phyloP scores from a whole-genome alignment of 2,113 vertebrate genomes.

The Podarcis raffonei region DNA sequence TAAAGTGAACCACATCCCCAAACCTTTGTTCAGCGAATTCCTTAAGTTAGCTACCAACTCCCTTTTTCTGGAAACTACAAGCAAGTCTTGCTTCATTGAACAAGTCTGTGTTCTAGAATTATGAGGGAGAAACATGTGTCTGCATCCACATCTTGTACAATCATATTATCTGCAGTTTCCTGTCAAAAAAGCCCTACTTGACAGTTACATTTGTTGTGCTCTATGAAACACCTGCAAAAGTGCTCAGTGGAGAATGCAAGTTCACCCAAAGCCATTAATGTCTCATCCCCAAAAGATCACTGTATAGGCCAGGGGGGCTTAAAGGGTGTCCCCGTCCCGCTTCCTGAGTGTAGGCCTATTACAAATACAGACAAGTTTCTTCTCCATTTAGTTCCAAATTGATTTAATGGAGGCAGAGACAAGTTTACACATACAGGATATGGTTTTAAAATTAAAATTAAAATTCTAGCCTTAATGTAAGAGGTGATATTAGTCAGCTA shows the following conservation, averaged over 20 bases:
- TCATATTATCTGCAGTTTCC: slow-evolving; percentile 55
- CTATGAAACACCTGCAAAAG: neutral
- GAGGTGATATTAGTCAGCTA: neutral
- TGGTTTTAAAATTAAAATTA: neutral
- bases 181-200: slow-evolving; percentile 56
- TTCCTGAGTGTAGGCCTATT: slow-evolving; percentile 2
- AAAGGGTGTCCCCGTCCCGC: neutral
- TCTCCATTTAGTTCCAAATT: slow-evolving; percentile 9
- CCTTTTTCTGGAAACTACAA: neutral
- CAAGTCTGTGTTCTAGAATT: neutral
- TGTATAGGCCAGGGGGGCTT: neutral
- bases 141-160: slow-evolving; percentile 22
- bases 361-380: neutral
- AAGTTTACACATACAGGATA: slow-evolving; percentile 8
- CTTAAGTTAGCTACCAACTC: too few relatives aligned
- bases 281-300: neutral
- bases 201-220: slow-evolving; percentile 60
- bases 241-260: neutral
- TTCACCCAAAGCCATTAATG: neutral
- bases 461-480: neutral
- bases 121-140: neutral
- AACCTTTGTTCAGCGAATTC: neutral
- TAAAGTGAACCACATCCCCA: neutral
- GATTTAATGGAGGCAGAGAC: neutral
- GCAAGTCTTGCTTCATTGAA: neutral